Base-by-base conservation (phyloP, 37 sponge, comb jelly and placozoan species). In the Hexactinellida sp. region DNA sequence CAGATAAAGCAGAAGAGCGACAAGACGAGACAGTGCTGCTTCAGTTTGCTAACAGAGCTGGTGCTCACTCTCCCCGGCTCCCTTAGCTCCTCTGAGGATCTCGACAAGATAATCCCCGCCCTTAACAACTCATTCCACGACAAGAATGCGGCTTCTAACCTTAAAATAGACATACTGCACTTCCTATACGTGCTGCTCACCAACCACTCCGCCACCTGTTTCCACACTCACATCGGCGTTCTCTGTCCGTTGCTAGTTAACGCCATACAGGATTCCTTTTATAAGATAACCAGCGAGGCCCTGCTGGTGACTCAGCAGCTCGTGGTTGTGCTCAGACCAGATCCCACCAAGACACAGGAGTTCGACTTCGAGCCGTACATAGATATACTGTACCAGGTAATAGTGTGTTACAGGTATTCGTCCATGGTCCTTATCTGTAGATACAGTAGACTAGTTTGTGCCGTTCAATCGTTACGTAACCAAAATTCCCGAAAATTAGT, bases 241-340 rank as follows among this genome's bases (percentile, higher is more conserved):
- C 85, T 95, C n/a, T 84, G 92, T 19, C 92, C 94, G 0, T 90
- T 93, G 24, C 93, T 97, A 24, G 88, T 97, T 55, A 52, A 55
- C 21, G 89, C 93, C 54, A 96, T 97, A 3, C 88, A 90, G 54
- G 98, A 97, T 82, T 88, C 88, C 28, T 97, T 97, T 85, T 97
- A 97, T 89, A 97, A 95, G 90, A 94, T 97, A 41, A 95, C 91
- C 21, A 93, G 96, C 7, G 98, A 97, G 39, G 95, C 94, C 38
- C 87, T 97, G 0, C 90, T 95, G 0, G 98, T 97, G 23, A 88
- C 91, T 36, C 85, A 95, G 54, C 89, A 90, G 39, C 88, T 97
- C 24, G 94, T 97, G 21, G 86, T 90, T 55, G 90, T 95, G 28
- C 92, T 95, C 55, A 85, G 92, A 87, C 94, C 98, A 25, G 76